Base-by-base conservation (phyloP, 2,113 vertebrate species). In the Columba livia region DNA sequence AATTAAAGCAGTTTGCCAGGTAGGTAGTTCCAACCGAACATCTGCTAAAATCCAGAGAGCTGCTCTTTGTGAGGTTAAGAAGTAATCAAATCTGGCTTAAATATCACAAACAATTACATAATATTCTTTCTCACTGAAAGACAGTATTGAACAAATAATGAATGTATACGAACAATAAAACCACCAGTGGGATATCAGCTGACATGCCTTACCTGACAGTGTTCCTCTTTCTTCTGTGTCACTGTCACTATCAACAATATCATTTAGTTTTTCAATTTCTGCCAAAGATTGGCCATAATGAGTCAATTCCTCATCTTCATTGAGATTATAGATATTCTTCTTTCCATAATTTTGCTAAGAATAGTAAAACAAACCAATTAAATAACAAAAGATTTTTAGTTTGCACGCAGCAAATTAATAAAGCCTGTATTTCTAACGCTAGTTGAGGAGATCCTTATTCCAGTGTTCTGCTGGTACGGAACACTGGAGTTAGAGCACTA, bases 221-320 rank as follows among this genome's bases (percentile, higher is more conserved):
- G 97, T 54, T 16, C 99, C 99, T 44, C 94, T 97, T 71, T 99
- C 99, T 38, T 99, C 99, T 0, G 98, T 71, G 32, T 99, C 99
- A 38, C 99, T 98, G 78, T 99, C 99, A 16, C 99, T 99, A 20
- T 99, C 98, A 12, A 98, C 79, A 25, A 94, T 32, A 69, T 99
- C 99, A 18, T 98, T 98, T 24, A 99, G 97, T 82, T 99, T 99
- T 94, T 99, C 99, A 15, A 99, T 98, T 96, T 99, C 98, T n/a
- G 99, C 98, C 97, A 99, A 72, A 14, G 99, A 99, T 61, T 99
- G 99, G 64, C 99, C 99, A 29, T 98, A 99, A 93, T 99, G 99
- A 66, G 99, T 99, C 80, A 99, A 97, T 73, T 99, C 99, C 77
- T 99, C 99, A 19, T 99, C 99, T 95, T 99, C 99, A 29, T 99